phyloP scores from a whole-genome alignment of 2,888 invertebrate genomes.

The Meteorus cinctellus region DNA sequence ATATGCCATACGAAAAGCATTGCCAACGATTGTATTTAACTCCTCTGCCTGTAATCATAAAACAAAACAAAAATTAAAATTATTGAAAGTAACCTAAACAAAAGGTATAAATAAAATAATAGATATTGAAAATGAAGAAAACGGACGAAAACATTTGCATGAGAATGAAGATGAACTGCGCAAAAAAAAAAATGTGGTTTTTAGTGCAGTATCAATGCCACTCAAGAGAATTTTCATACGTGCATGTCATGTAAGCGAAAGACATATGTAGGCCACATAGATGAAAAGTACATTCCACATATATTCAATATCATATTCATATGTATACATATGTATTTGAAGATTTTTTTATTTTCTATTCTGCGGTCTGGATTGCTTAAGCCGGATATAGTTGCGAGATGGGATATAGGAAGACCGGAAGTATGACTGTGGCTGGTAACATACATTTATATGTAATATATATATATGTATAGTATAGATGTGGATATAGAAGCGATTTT shows the following conservation, averaged over 20 bases:
- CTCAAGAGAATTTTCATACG: conserved; percentile 37
- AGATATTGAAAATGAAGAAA: background rate
- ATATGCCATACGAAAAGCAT: conserved; percentile 95
- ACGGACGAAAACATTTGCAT: background rate
- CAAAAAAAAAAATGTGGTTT: background rate
- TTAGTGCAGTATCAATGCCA: conserved; percentile 40
- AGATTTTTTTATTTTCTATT: conserved; percentile 53
- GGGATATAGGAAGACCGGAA: conserved; percentile 46
- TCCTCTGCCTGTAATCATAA: conserved; percentile 83
- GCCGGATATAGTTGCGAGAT: conserved; percentile 61
- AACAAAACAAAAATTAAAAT: background rate
- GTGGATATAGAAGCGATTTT: conserved; percentile 2
- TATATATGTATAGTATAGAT: conserved; percentile 7
- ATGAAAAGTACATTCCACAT: conserved; percentile 37
- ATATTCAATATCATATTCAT: conserved; percentile 24
- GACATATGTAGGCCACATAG: conserved; percentile 36
- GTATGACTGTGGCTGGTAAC: conserved; percentile 37
- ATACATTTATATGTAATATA: conserved; percentile 29
- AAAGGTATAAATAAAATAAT: background rate
- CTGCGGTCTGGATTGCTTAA: conserved; percentile 58
- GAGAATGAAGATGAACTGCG: no score
- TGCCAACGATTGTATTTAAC: conserved; percentile 89
- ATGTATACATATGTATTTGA: conserved; percentile 36
- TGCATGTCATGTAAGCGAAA: conserved; percentile 10
- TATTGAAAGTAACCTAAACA: background rate